Evolutionary conservation across 2,888 invertebrate genomes (phyloP).

Genomic region (Drosophila fulvimacula): DNA sequence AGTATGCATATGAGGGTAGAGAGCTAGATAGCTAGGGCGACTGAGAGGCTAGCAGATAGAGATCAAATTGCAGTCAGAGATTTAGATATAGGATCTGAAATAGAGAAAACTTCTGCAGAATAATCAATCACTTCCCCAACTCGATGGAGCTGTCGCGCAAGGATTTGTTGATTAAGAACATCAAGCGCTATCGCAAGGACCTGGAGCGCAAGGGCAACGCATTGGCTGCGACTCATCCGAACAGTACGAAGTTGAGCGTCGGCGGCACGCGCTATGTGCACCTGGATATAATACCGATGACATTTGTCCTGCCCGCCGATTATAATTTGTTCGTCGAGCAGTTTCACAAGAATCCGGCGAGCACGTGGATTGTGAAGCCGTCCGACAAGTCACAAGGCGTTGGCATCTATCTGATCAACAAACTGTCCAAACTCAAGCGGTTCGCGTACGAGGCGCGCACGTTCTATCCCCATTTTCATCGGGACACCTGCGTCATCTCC

Average conservation of each 20-base stretch:
- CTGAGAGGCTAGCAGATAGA: background rate
- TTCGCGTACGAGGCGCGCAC: conserved; percentile 94
- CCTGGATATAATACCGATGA: conserved; percentile 96
- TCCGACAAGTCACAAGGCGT: conserved; percentile 97
- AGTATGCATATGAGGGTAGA: conserved; percentile 30
- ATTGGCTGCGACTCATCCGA: conserved; percentile 89
- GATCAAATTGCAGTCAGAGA: background rate
- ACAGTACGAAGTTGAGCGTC: conserved; percentile 84
- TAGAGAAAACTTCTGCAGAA: conserved; percentile 67
- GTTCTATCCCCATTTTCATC: conserved; percentile 91
- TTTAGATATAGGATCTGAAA: background rate
- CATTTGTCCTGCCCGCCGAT: conserved; percentile 96
- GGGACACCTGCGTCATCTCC: conserved; percentile 95
- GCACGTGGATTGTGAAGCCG: conserved; percentile 99
- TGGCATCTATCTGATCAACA: conserved; percentile 98
- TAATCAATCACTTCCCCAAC: conserved; percentile 98
- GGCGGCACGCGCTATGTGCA: conserved; percentile 91
- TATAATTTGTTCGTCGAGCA: conserved; percentile 99
- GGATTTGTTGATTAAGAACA: conserved; percentile 97
- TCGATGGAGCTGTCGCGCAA: conserved; percentile 98
- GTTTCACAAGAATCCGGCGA: conserved; percentile 96
- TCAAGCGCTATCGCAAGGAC: conserved; percentile 96
- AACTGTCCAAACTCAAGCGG: conserved; percentile 95
- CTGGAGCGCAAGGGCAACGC: conserved; percentile 95
- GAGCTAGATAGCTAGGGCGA: too few species aligned